Base-by-base conservation (phyloP, 2,888 invertebrate species). In the Luperina testacea region DNA sequence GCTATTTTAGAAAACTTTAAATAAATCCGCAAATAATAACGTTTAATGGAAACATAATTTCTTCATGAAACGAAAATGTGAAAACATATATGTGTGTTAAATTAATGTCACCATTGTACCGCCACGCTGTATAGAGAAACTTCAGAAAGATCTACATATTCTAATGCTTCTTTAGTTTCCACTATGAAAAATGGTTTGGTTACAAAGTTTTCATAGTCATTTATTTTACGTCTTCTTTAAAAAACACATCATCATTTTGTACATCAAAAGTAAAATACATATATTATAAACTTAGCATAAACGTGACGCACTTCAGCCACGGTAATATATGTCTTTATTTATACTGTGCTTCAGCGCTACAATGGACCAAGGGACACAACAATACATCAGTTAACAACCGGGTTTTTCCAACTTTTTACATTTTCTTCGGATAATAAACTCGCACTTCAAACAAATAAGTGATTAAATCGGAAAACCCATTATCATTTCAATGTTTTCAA, bases 401-500 rank as follows among this genome's bases (percentile, higher is more conserved):
- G 84, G 89, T 88, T 81, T 89, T 91, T 87, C 81, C 89, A 82
- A 80, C 75, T 78, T 89, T 85, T 85, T 72, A 80, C 76, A 82
- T 79, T 81, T 79, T 74, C 82, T 81, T 88, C 63, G 48, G 38
- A 77, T 78, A 74, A 70, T 78, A 74, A 78, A 85, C 77, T 80
- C 82, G 78, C 76, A 76, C 86, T 86, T 71, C 85, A 92, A 91
- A 91, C 90, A 91, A 91, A 92, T 91, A 32, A 85, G 74, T 81
- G 83, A 90, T 90, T 82, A 84, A 81, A 85, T 89, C 75, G 92
- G 93, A 92, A 94, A 94, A 93, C 88, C 92, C 93, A 88, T 89
- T 89, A 90, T 87, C 77, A 87, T 88, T 88, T 89, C 87, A 85
- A 87, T 87, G 87, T 89, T 84, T 88, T 87, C 86, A 92, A 93